These are phyloP conservation scores for Neodon shergylaensis DNA, from an alignment of 2,113 vertebrate species.

Conservation along the genomic window DNA sequence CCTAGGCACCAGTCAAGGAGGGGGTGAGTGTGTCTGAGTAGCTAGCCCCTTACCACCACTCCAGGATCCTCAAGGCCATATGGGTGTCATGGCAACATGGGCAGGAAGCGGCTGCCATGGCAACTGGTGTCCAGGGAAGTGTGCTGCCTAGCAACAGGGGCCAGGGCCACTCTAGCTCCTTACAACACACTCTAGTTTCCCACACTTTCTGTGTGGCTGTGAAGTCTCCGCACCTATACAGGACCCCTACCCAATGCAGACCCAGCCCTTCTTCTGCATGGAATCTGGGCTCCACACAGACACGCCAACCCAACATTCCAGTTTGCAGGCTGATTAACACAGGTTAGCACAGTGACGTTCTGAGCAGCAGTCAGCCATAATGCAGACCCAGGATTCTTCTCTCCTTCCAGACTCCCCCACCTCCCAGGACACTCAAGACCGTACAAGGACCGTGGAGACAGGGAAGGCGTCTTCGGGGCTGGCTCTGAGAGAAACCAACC, in stretches of 20 bases:
- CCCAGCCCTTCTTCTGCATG: not conserved
- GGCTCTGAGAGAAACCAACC: not conserved
- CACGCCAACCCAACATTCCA: too few relatives aligned
- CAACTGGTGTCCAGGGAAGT: slow-evolving; percentile 64
- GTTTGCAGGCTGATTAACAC: too few relatives aligned
- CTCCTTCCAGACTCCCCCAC: not conserved
- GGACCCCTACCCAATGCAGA: fast-evolving
- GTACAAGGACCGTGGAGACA: not conserved
- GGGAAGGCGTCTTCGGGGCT: not conserved
- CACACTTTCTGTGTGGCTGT: not conserved
- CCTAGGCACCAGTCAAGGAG: not conserved
- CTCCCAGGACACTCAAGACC: not conserved
- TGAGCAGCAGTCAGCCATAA: not conserved
- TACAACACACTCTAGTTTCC: not conserved
- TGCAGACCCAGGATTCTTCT: not conserved
- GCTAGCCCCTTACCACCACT: not conserved
- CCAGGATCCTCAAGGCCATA: slow-evolving; percentile 42
- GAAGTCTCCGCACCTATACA: not conserved
- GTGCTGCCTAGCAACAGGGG: slow-evolving; percentile 48
- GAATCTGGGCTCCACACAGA: not conserved
- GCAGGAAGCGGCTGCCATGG: slow-evolving; percentile 63
- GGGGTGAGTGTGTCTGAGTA: not conserved
- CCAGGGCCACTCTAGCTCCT: not conserved
- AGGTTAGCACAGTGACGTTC: not conserved
- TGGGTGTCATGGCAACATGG: slow-evolving; percentile 57